Base-by-base conservation (phyloP, 2,888 invertebrate genomes). In the Tetranychus truncatus region DNA sequence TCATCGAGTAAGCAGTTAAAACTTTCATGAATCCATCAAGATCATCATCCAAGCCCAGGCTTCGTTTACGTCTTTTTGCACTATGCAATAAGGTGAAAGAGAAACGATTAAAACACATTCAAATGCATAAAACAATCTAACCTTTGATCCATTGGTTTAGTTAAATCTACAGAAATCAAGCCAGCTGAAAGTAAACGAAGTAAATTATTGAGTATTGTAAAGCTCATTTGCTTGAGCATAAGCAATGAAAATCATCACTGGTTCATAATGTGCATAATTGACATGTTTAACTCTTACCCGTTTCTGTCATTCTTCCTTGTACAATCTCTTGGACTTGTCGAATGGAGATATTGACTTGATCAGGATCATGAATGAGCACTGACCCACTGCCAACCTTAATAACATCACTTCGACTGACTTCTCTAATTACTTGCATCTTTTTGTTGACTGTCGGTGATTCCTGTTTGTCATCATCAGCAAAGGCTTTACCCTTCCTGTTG, bases 301-400 rank as follows among this genome's bases (percentile, higher is more conserved):
- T 72, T 11, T 66, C 72, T 18, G 74, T 74, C 45, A 76, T 21
- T 21, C 72, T 72, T 34, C 76, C 76, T 66, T 74, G 72, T 55
- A 34, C n/a, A 18, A 76, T 72, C 20, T 76, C 71, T 74, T 76
- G 76, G 1, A 76, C 72, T 74, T 76, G 76, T 65, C 73, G 45
- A 6, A 72, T 71, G n/a, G 45, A 65, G 6, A 76, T 45, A 6
- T 72, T 67, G 2, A 76, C 24, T 24, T 74, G 71, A n/a, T 45
- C 46, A 45, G 45, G 11, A 66, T 76, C 72, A 6, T 34, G 55
- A 18, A 55, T 74, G 5, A 66, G 15, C 24, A 55, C 65, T 18
- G 24, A 44, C 0, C 74, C 74, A n/a, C 24, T 44, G 1, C 65
- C 74, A 7, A 76, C 66, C 7, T 69, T 69, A 18, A 76, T 24